Evolutionary conservation across 2,113 vertebrate species (phyloP), one percentile per base, ranked within the genome.

Genomic region (Perognathus longimembris): DNA sequence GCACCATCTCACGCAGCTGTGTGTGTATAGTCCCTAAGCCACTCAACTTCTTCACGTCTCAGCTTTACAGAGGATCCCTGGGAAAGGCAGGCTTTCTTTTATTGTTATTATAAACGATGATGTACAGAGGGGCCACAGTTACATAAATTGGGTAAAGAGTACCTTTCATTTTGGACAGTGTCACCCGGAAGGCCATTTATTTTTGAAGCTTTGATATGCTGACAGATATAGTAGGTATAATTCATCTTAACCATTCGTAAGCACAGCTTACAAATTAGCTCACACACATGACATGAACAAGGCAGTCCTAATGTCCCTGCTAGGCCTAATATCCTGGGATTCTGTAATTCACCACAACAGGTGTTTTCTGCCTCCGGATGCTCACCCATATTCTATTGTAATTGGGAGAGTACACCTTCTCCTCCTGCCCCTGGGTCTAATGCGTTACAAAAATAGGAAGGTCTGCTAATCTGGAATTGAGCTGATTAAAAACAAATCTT

Each of bases 321-420:
- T 67, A 28, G 45, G 11, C 26, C 15, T 54, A 61, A 10, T 57
- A 66, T n/a, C 11, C 57, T 75, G 54, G 28, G 38, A 40, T 32
- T 78, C 67, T 66, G 10, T 1, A 12, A 40, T 0, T 24, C 5
- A 57, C 0, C 79, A 67, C 54, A 17, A 22, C 11, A 0, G 0
- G 0, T n/a, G 61, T n/a, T 36, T n/a, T 45, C 54, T 50, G 59
- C 66, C 63, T 30, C 34, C 21, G 18, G 15, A 5, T n/a, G 38
- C 66, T 54, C 28, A 20, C n/a, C 30, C 30, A 1, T 17, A 38
- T 10, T 74, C 85, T n/a, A 10, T 36, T 6, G 38, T 5, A 3
- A 14, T 3, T 22, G 3, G 3, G 0, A 34, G 36, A 1, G 15
- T 5, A 15, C 5, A 4, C 5, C 22, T 8, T 2, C 45, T 9